Evolutionary conservation across 2,113 vertebrate species (phyloP), one percentile per base, ranked within the genome.

Genomic region (Oreocharis arfaki): DNA sequence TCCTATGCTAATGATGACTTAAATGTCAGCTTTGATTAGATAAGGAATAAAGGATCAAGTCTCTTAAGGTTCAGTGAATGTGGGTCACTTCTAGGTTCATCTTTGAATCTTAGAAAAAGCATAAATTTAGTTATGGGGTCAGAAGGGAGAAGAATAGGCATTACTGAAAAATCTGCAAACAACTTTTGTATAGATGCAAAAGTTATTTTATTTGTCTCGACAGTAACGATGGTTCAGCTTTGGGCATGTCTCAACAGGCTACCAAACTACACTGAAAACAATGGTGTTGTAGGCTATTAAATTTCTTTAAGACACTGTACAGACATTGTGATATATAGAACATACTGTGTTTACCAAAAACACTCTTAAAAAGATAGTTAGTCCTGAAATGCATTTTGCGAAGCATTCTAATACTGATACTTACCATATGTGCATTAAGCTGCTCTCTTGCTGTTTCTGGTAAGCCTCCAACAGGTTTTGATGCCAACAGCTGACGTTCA

Each of bases 401-500:
- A 88, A 85, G 93, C 92, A 96, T 98, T 97, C 95, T 97, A 96
- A 96, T 97, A 97, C 94, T 98, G 96, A 98, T 94, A 98, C 98
- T 97, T 98, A 99, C 99, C 99, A 99, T 98, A 98, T 99, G 99
- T 97, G 98, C 97, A 97, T 98, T 99, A 97, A 99, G 99, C 98
- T 99, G 99, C 95, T 99, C 99, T 96, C 98, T 98, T 92, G 99
- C 99, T 68, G 99, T 99, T 98, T 99, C 99, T 96, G 99, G 99
- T 98, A 99, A 98, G 85, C 99, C 99, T 98, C 99, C 99, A 97
- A 99, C 98, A 93, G 99, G 99, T 97, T 99, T 99, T 96, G 99
- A 99, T 97, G 99, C 98, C 97, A 99, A 98, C 97, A 99, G 98
- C 95, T 99, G 99, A 98, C 99, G 99, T 93, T 99, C 99, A 6